phyloP scores from a whole-genome alignment of 2,113 vertebrate genomes.

The Platysteira castanea region DNA sequence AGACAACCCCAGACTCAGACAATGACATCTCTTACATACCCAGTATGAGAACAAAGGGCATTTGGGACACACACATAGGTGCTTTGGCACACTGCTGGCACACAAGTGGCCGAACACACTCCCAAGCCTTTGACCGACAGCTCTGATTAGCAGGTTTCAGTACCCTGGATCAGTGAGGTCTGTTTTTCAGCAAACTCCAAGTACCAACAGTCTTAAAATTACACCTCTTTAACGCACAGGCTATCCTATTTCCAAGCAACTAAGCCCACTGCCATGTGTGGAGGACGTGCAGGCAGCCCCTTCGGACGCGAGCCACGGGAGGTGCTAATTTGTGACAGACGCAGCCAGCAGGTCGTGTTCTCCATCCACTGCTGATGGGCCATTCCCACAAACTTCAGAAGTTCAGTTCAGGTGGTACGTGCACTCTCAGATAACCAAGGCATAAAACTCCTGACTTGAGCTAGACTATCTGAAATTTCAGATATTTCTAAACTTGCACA shows the following conservation, averaged over 20 bases:
- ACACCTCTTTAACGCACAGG: background rate
- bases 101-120: background rate
- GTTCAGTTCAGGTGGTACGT: background rate
- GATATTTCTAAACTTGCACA: background rate
- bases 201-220: background rate
- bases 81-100: background rate
- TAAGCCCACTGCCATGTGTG: background rate
- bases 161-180: background rate
- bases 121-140: background rate
- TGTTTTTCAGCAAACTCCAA: background rate
- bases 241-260: background rate
- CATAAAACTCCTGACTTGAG: background rate
- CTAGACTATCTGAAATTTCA: background rate
- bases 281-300: background rate
- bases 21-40: rapidly evolving
- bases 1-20: background rate
- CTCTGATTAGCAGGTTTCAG: background rate
- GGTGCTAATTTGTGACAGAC: background rate
- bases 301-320: background rate
- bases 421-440: background rate
- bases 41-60: background rate
- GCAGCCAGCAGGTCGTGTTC: background rate
- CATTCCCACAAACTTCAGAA: background rate
- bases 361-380: background rate
- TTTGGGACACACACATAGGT: background rate